Conservation (phyloP, 2,113 vertebrate genomes). For the Trochalopteron elliotii region DNA sequence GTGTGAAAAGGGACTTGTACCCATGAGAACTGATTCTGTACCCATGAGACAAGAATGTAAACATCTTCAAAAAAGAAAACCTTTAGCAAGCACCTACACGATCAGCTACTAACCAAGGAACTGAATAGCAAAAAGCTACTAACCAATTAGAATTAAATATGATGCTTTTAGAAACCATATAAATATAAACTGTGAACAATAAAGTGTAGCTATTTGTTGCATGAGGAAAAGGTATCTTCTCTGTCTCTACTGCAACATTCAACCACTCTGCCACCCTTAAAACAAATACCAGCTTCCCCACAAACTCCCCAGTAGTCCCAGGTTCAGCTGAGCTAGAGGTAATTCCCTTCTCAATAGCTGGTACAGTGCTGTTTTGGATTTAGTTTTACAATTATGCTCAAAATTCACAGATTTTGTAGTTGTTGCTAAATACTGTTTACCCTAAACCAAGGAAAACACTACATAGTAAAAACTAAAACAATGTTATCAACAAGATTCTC, state of each 20-base stretch:
- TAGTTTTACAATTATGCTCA: neutral
- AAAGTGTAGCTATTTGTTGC: neutral
- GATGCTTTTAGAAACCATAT: neutral
- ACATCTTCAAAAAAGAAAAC: neutral
- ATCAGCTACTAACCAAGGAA: neutral
- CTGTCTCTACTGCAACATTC: neutral
- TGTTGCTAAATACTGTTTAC: neutral
- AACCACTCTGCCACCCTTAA: neutral
- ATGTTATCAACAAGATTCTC: neutral
- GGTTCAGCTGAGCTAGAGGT: neutral
- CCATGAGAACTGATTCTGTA: neutral
- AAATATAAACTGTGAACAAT: neutral
- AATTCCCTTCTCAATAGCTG: neutral
- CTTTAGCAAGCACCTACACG: neutral
- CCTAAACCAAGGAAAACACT: neutral
- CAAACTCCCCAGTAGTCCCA: neutral
- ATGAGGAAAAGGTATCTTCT: neutral
- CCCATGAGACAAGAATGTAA: neutral
- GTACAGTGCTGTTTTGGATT: neutral
- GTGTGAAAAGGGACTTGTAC: neutral
- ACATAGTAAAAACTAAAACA: neutral
- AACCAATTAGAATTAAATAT: neutral
- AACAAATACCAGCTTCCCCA: neutral
- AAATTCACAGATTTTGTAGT: neutral
- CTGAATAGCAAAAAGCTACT: neutral